Conservation (phyloP, 2,888 invertebrate species). For the Diarsia rubi region DNA sequence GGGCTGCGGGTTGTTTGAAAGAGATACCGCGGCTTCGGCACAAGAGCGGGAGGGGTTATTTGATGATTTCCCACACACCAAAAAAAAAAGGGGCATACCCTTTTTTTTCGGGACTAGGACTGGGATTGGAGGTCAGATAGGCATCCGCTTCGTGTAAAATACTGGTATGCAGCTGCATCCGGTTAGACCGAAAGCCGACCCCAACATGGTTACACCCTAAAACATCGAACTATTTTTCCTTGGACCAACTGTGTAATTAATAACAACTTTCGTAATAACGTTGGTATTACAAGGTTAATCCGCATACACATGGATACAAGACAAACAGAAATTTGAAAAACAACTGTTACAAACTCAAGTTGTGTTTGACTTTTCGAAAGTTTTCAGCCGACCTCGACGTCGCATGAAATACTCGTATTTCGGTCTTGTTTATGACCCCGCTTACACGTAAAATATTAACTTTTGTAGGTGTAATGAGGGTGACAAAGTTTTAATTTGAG, state of each 20-base stretch:
- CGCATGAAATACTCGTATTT: conserved; percentile 32
- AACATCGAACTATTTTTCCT: conserved; percentile 12
- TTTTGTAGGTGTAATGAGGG: conserved; percentile 16
- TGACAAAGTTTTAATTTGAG: background rate
- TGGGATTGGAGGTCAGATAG: too few relatives aligned
- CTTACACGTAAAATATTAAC: conserved; percentile 35
- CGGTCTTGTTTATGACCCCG: conserved; percentile 29
- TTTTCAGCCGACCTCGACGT: conserved; percentile 36
- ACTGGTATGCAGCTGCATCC: too few relatives aligned
- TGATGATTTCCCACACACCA: too few relatives aligned
- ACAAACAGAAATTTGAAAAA: conserved; percentile 48
- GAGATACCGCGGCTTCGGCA: too few relatives aligned
- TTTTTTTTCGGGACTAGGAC: too few relatives aligned
- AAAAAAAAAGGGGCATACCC: too few relatives aligned
- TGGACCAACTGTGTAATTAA: conserved; percentile 25
- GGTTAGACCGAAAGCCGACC: too few relatives aligned
- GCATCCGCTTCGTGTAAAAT: too few relatives aligned
- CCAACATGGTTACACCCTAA: too few relatives aligned
- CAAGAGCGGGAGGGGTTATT: too few relatives aligned
- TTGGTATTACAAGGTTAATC: conserved; percentile 38
- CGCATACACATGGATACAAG: conserved; percentile 43
- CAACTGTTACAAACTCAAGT: conserved; percentile 43
- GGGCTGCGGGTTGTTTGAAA: too few relatives aligned
- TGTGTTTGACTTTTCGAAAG: conserved; percentile 58
- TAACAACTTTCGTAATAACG: conserved; percentile 49